phyloP scores from a whole-genome alignment of 2,113 vertebrate species.

The Ginglymostoma cirratum region DNA sequence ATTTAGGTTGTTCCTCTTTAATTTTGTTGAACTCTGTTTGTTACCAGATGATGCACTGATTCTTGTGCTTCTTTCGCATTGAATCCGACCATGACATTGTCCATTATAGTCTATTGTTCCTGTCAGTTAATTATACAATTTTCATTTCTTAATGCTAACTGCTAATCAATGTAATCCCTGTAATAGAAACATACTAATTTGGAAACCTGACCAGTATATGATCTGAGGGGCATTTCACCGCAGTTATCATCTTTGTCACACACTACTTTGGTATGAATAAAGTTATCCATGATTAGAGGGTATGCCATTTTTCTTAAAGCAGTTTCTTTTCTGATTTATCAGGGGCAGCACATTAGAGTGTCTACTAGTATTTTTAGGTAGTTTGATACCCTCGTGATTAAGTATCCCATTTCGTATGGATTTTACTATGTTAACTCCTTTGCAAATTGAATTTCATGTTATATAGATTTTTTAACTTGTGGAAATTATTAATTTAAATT shows the following conservation, averaged over 20 bases:
- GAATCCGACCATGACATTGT: neutral
- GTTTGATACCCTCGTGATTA: neutral
- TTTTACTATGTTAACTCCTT: neutral
- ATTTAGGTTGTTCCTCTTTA: neutral
- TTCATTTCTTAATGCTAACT: neutral
- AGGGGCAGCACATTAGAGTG: neutral
- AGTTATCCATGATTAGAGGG: neutral
- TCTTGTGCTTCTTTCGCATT: neutral
- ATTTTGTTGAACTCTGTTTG: neutral
- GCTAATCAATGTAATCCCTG: neutral
- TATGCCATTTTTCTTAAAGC: neutral
- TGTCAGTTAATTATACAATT: neutral
- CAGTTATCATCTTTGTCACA: neutral
- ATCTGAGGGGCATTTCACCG: neutral
- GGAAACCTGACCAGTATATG: neutral
- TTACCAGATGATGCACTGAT: neutral
- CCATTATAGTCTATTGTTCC: neutral
- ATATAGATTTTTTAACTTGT: neutral
- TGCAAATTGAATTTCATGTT: neutral
- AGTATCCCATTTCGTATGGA: neutral
- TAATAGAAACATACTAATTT: neutral
- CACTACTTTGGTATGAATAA: neutral
- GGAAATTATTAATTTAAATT: neutral
- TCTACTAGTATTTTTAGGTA: neutral
- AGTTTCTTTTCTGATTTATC: neutral